Evolutionary conservation across 30 jellyfish, hydroid and myxozoan genomes (phyloP).

Genomic region (Phacellophora camtschatica): DNA sequence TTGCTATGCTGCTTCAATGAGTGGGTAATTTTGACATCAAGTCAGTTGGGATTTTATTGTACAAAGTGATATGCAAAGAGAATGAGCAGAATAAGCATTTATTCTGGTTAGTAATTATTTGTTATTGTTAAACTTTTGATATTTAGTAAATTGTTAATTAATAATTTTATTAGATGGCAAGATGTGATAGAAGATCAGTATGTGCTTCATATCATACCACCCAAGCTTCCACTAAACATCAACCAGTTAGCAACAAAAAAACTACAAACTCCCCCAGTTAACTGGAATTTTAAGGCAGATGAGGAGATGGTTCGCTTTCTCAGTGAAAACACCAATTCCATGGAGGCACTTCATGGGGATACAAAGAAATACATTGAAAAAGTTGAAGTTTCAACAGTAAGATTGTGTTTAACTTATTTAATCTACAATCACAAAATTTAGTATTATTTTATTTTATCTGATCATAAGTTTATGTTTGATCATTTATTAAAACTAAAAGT

Average conservation of each 20-base stretch:
- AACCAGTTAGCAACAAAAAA: slow-evolving; percentile 51
- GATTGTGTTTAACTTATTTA: too few relatives aligned
- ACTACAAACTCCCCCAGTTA: slow-evolving; percentile 75
- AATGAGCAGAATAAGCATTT: too few relatives aligned
- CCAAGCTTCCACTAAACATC: slow-evolving; percentile 68
- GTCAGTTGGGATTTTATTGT: too few relatives aligned
- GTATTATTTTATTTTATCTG: too few relatives aligned
- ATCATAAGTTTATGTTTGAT: too few relatives aligned
- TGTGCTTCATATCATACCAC: slow-evolving; percentile 64
- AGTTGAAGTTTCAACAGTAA: slow-evolving; percentile 77
- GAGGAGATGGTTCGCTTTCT: slow-evolving; percentile 87
- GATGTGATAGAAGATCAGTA: slow-evolving; percentile 80
- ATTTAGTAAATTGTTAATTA: background rate
- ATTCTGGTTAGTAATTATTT: background rate
- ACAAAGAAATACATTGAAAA: slow-evolving; percentile 76
- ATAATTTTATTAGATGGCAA: slow-evolving; percentile 62
- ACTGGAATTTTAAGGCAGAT: slow-evolving; percentile 82
- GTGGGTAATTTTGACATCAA: too few relatives aligned
- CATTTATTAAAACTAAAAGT: too few relatives aligned
- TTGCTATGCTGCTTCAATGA: too few relatives aligned
- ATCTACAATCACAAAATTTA: too few relatives aligned
- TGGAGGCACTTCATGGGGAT: slow-evolving; percentile 57
- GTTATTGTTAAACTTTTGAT: background rate
- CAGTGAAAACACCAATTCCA: slow-evolving; percentile 46
- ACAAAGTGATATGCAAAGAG: too few relatives aligned